These are phyloP conservation scores for Carterocephalus palaemon DNA, from an alignment of 2,888 invertebrate species.

Conservation along the genomic window DNA sequence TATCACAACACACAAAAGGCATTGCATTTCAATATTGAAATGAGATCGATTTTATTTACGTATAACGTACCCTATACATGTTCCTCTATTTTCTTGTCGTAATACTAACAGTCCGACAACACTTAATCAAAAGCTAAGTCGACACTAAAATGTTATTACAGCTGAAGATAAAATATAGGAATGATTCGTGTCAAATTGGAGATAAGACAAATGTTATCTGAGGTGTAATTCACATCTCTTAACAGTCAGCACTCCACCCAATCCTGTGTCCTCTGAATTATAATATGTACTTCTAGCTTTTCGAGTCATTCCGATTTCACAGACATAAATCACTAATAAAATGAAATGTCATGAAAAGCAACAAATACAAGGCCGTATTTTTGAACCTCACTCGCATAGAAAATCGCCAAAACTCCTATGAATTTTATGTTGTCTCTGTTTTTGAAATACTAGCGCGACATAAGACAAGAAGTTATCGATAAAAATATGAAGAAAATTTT, in stretches of 20 bases:
- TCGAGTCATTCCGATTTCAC: no score
- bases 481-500: no score
- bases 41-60: neutral
- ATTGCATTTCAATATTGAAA: no score
- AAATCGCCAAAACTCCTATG: neutral
- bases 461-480: no score
- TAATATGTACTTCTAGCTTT: neutral
- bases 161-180: conserved; percentile 10
- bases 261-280: no score
- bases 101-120: neutral
- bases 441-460: neutral
- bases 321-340: no score
- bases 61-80: conserved; percentile 15
- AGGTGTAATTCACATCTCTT: conserved; percentile 1
- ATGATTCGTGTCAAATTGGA: conserved; percentile 13
- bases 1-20: no score
- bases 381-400: neutral
- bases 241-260: no score
- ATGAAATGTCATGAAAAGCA: no score
- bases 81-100: neutral
- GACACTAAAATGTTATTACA: conserved; percentile 9
- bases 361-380: no score
- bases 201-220: conserved; percentile 15
- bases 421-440: neutral
- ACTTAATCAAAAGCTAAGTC: conserved; percentile 4